Conservation (phyloP, 2,888 invertebrate genomes). For the Morpho helenor region DNA sequence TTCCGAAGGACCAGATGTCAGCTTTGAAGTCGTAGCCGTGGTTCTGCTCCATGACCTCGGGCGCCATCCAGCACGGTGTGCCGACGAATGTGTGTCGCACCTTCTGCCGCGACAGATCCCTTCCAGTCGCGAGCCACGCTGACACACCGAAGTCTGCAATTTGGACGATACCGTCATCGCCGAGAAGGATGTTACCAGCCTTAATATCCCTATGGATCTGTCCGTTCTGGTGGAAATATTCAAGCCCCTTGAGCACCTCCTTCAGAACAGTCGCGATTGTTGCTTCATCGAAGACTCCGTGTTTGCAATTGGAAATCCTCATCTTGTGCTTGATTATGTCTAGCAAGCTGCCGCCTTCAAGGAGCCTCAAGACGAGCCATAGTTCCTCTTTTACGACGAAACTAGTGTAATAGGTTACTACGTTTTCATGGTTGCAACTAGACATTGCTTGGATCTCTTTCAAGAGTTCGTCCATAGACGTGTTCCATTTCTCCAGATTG, state of each 20-base stretch:
- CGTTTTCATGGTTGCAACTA: conserved; percentile 99
- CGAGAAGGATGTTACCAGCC: conserved; percentile 95
- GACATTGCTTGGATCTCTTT: conserved; percentile 98
- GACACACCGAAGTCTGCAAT: conserved; percentile 99
- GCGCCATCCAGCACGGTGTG: conserved; percentile 99
- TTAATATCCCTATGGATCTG: conserved; percentile 92
- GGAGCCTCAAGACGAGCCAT: conserved; percentile 97
- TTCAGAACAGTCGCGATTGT: conserved; percentile 98
- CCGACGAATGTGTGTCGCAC: conserved; percentile 99
- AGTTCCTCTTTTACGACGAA: conserved; percentile 99
- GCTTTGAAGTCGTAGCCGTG: conserved; percentile 99
- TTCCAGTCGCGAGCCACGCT: conserved; percentile 98
- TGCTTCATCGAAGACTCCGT: conserved; percentile 98
- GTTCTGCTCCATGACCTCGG: conserved; percentile 99
- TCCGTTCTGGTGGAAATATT: conserved; percentile 98
- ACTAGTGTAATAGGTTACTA: conserved; percentile 99
- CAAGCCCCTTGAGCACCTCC: conserved; percentile 97
- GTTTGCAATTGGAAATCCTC: conserved; percentile 93
- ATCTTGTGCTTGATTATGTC: conserved; percentile 98
- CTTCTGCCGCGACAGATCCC: conserved; percentile 96
- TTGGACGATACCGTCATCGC: conserved; percentile 98
- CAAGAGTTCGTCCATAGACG: conserved; percentile 98
- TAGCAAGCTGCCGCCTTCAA: conserved; percentile 94
- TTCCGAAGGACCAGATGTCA: conserved; percentile 89
- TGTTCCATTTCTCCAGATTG: conserved; percentile 99